Percentiles rank a stretch among this genome's conserved stretches.
These are phyloP conservation scores for Geophilus truncorum DNA, from an alignment of 2,888 invertebrate genomes.

Conservation along the genomic window DNA sequence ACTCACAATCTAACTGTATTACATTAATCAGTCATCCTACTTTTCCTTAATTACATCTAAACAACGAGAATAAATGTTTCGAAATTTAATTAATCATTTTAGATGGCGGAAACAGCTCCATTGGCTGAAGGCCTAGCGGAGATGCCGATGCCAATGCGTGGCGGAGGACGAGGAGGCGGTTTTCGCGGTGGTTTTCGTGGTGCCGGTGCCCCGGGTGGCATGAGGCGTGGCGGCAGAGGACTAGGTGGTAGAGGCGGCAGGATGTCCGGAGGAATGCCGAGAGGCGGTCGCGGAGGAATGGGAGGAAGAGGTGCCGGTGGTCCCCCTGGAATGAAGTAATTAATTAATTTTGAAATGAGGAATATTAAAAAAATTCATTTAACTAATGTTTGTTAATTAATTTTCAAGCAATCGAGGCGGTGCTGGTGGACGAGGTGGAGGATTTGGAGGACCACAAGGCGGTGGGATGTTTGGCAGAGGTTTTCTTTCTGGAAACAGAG, in stretches of 20 bases:
- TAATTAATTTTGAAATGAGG: not conserved
- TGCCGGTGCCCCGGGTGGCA: not conserved
- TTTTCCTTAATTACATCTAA: too few species aligned
- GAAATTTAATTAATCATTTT: too few species aligned
- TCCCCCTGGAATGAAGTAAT: not conserved
- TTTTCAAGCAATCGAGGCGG: not conserved
- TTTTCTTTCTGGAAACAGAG: not conserved
- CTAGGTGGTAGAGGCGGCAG: not conserved
- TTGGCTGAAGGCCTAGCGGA: not conserved
- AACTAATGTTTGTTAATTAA: too few species aligned
- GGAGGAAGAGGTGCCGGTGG: not conserved
- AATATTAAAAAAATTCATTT: not conserved
- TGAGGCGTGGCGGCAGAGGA: not conserved
- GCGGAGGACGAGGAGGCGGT: not conserved
- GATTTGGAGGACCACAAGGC: not conserved
- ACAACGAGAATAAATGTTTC: too few species aligned
- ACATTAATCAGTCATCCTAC: too few species aligned
- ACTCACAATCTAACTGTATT: too few species aligned
- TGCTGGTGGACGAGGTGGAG: not conserved
- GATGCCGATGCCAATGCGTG: not conserved
- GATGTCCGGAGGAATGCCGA: not conserved
- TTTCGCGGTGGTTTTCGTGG: slow-evolving; percentile 13
- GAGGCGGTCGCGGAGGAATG: not conserved
- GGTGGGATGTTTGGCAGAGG: not conserved
- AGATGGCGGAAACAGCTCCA: not conserved